Percentiles rank a stretch among this genome's conserved stretches.
These are phyloP conservation scores for Hemiprocne comata DNA, from an alignment of 2,113 vertebrate species.

Conservation along the genomic window DNA sequence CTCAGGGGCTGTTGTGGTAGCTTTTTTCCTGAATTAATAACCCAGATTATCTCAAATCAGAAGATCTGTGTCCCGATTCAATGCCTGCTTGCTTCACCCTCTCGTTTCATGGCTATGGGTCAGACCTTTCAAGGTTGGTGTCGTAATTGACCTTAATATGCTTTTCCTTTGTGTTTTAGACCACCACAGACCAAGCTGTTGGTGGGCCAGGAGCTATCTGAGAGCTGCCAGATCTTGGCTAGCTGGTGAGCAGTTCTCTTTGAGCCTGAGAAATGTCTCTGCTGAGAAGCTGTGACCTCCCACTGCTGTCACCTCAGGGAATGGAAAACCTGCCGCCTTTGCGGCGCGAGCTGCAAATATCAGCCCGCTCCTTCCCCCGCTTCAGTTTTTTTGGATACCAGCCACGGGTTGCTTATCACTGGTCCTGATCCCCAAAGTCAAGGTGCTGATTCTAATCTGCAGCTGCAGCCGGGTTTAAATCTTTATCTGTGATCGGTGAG, in stretches of 20 bases:
- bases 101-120: neutral
- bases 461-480: conserved; percentile 49
- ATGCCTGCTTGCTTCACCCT: rapidly evolving
- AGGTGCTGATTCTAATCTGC: conserved; percentile 64
- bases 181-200: neutral
- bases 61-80: neutral
- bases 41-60: neutral
- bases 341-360: neutral
- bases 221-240: neutral
- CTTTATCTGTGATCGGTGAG: conserved; percentile 52
- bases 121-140: neutral
- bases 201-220: neutral
- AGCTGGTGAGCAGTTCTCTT: neutral
- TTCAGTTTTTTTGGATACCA: conserved; percentile 18
- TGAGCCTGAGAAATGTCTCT: neutral
- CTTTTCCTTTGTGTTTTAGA: neutral
- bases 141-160: neutral
- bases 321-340: neutral
- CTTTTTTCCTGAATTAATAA: neutral
- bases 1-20: neutral
- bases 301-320: neutral
- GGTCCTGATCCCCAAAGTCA: conserved; percentile 30
- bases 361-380: neutral
- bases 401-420: conserved; percentile 30
- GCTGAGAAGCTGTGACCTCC: neutral